Evolutionary conservation across 2,888 invertebrate species (phyloP), one percentile per base, ranked within the genome.

Genomic region (Resseliella maxima): DNA sequence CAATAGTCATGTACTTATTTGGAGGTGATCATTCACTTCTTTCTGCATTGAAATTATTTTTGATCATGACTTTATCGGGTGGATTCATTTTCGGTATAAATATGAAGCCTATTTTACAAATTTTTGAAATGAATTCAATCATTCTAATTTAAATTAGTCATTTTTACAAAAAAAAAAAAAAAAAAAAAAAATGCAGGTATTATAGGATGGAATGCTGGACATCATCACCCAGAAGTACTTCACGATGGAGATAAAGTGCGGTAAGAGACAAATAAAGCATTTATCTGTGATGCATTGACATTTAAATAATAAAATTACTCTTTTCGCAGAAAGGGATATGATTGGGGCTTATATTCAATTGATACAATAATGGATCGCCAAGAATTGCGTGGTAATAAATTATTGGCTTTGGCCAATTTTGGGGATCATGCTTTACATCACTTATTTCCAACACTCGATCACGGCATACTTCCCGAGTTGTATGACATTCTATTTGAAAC

Each of bases 401-500:
- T 95, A 89, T 91, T 95, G 87, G 93, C 94, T 0, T 90, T 96
- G 86, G 94, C 95, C 0, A 93, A 94, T 87, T 96, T 96, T 88
- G 96, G 96, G 0, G 94, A 95, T 87, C 97, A 97, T 89, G 92
- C 93, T 0, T 91, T 96, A 0, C 96, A 97, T 90, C 97, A 97
- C 90, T 91, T 96, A 31, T 94, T 96, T 88, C 96, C 96, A 0
- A 95, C 96, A 0, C 89, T 97, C 46, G 96, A 96, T 89, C 96
- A 96, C 89, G 94, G 93, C 0, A 93, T 94, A 87, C 90, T 97
- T 21, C 92, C 93, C 12, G 92, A 94, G 86, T 91, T 96, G 3
- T 93, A 94, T 89, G 94, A 94, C 0, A 92, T 92, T 18, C 88
- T 91, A 0, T 90, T 90, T 64, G 87, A 91, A 87, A 91, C 91